Base-by-base conservation (phyloP, 2,888 invertebrate species). In the Branchipolynoe longqiensis region DNA sequence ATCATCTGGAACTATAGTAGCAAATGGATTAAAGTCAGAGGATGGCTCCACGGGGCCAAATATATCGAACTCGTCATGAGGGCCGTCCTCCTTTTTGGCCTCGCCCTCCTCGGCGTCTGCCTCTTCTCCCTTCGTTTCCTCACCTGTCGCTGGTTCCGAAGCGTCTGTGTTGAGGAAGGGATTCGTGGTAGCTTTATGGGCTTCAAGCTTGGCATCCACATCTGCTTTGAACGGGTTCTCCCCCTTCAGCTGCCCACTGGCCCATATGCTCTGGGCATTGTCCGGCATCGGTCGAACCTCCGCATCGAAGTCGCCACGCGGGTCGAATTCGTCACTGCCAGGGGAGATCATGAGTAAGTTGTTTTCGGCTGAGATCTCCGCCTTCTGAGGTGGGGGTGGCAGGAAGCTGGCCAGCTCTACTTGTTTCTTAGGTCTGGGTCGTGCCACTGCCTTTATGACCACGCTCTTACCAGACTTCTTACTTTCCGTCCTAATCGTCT, bases 21-120 rank as follows among this genome's bases (percentile, higher is more conserved):
- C 89, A 64, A 89, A 89, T n/a, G 89, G 89, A 78, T 89, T 89
- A 73, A 89, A 89, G 18, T 25, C 78, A 8, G 38, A 69, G 31
- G 82, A 40, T 64, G 62, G n/a, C 18, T 48, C 82, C 12, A 59
- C 85, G 31, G 82, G 58, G 12, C 59, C 78, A 74, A 73, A 73
- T 56, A 84, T 73, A 14, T 81, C 82, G 25, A 48, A 64, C 69
- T 64, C 69, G 33, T 69, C 73, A 28, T 62, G 48, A 41, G 64
- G 41, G n/a, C 33, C 56, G 31, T 40, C 59, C 31, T 84, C 84
- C 48, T 78, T 54, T 22, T 78, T 54, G 31, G 73, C 8, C 54
- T 78, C 54, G 12, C 18, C 41, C 6, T 78, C 78, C 28, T 48
- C 78, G 4, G 41, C 31, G 18, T 48, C 54, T 48, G 12, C 84